Evolutionary conservation across 2,888 invertebrate species (phyloP), one percentile per base, ranked within the genome.

Genomic region (Drosophila affinis): DNA sequence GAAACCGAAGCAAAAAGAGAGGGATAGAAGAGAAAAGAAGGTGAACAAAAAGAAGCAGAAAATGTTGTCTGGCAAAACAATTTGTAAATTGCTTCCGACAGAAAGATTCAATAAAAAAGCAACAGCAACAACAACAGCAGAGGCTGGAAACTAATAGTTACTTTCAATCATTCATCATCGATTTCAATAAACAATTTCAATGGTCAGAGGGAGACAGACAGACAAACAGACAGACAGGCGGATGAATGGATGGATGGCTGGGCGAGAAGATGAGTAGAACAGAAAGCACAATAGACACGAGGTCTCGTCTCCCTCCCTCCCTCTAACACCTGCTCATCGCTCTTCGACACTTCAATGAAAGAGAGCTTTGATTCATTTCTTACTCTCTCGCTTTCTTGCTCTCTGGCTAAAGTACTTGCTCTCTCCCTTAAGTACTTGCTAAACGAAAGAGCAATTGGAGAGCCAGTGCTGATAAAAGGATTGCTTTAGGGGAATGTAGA

Each of bases 61-160:
- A 78, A 73, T 64, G 74, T 60, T 76, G 86, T 78, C 84, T 77
- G 75, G 75, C 78, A 73, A 81, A 85, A 79, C 86, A 87, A 87
- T 85, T 85, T 85, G 88, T 82, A 87, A 85, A 87, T 87, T 85
- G 87, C 88, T 85, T 85, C 84, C 87, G 84, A 87, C 84, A 85
- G 80, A 68, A 80, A 80, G 78, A 76, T 74, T 85, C 76, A 87
- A 87, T 85, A 87, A 84, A 87, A 84, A 71, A 85, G 76, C 70
- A 84, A 64, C 63, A 56, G 61, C 75, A 59, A 47, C 56, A 45
- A 29, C 48, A 39, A 3, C 57, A 59, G 24, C 48, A 14, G 49
- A n/a, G 56, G 64, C 48, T 44, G 72, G 58, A 72, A 80, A 82
- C 82, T 85, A 85, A 85, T 85, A 85, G 88, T 80, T 82, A 85